A percentile compares a stretch with the other conserved stretches of the same genome.
phyloP scores from a whole-genome alignment of 1,140 invertebrate species.

The Cotesia typhae region DNA sequence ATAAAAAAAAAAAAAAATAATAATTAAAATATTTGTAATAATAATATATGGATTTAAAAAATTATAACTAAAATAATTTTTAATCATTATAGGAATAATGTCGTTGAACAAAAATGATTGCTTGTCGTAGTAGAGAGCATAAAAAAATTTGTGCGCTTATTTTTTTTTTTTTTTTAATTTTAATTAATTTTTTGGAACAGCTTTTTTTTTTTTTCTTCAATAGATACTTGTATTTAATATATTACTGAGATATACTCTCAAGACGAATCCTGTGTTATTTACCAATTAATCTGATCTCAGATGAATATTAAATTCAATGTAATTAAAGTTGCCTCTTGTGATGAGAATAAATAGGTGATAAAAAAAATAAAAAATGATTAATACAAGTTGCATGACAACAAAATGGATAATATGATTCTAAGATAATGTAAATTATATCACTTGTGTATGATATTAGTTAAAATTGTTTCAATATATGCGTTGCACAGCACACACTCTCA shows the following conservation, averaged over 20 bases:
- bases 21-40: neutral
- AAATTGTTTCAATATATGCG: constrained; percentile 54
- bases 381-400: neutral
- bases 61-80: constrained; percentile 10
- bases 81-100: constrained; percentile 2
- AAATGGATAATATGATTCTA: too few species aligned
- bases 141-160: neutral
- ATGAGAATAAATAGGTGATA: neutral
- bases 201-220: too few species aligned
- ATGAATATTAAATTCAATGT: neutral
- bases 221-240: too few species aligned
- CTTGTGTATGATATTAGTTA: constrained; percentile 50
- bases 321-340: neutral
- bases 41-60: neutral
- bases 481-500: constrained; percentile 34
- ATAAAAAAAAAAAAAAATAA: neutral
- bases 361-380: neutral
- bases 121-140: constrained; percentile 8
- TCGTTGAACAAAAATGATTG: neutral
- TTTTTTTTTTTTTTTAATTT: too few species aligned
- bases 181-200: too few species aligned
- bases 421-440: constrained; percentile 20
- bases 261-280: neutral
- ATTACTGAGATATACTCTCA: neutral
- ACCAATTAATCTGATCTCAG: neutral